Evolutionary conservation across 1,140 invertebrate species (phyloP).

Genomic region (Eumaeus atala): DNA sequence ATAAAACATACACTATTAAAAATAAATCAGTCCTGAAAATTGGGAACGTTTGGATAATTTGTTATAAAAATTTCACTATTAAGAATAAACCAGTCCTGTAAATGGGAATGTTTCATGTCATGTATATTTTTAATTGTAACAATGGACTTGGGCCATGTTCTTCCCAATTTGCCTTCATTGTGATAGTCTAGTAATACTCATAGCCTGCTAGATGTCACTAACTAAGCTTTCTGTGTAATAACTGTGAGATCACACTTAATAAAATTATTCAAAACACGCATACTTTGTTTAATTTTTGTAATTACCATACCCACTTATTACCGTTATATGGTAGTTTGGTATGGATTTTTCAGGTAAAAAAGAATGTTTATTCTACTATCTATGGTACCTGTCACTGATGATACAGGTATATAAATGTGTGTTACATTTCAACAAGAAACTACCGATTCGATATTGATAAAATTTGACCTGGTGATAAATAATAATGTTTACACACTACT

Average conservation of each 20-base stretch:
- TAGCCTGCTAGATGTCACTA: slow-evolving; percentile 19
- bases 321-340: too few relatives aligned
- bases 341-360: too few relatives aligned
- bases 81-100: background rate
- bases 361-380: too few relatives aligned
- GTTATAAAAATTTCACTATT: too few relatives aligned
- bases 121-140: slow-evolving; percentile 18
- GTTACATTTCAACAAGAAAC: too few relatives aligned
- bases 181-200: slow-evolving; percentile 24
- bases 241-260: background rate
- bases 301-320: too few relatives aligned
- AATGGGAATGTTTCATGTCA: slow-evolving; percentile 13
- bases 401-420: too few relatives aligned
- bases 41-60: slow-evolving; percentile 10
- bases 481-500: too few relatives aligned
- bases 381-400: too few relatives aligned
- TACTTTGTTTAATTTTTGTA: background rate
- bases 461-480: too few relatives aligned
- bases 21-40: background rate
- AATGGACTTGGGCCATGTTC: slow-evolving; percentile 25
- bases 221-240: background rate
- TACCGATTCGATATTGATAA: too few relatives aligned
- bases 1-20: too few relatives aligned
- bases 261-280: slow-evolving; percentile 13
- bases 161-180: slow-evolving; percentile 34